Evolutionary conservation across 2,113 vertebrate genomes (phyloP).

Genomic region (Notothenia coriiceps): DNA sequence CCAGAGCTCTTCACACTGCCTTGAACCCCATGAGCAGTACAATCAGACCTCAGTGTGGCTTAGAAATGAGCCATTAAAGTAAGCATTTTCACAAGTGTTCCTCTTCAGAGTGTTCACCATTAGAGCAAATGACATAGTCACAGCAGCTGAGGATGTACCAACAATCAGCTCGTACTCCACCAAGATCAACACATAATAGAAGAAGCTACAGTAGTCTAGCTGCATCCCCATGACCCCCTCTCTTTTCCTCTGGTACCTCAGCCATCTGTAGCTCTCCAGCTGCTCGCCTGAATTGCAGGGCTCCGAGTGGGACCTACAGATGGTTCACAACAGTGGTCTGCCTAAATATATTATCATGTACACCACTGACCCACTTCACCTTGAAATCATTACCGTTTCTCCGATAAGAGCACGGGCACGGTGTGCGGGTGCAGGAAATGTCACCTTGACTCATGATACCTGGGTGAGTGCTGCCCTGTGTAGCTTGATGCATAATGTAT

Average conservation of each 20-base stretch:
- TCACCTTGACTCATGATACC: constrained; percentile 68
- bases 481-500: constrained; percentile 70
- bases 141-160: constrained; percentile 10
- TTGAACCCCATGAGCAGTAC: constrained; percentile 53
- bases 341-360: constrained; percentile 84
- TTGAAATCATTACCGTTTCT: constrained; percentile 70
- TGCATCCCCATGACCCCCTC: constrained; percentile 42
- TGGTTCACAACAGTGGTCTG: constrained; percentile 81
- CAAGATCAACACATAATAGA: constrained; percentile 55
- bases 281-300: constrained; percentile 82
- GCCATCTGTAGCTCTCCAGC: constrained; percentile 86
- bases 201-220: constrained; percentile 26
- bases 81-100: constrained; percentile 31
- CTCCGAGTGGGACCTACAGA: constrained; percentile 75
- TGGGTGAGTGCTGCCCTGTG: constrained; percentile 47
- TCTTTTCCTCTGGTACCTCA: constrained; percentile 49
- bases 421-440: constrained; percentile 60
- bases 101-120: constrained; percentile 10
- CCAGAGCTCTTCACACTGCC: constrained; percentile 60
- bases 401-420: constrained; percentile 58
- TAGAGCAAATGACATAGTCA: constrained; percentile 20
- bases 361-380: constrained; percentile 82
- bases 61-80: constrained; percentile 43
- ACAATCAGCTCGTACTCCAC: constrained; percentile 39
- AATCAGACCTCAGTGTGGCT: constrained; percentile 42